Base-by-base conservation (phyloP, 2,113 vertebrate species). In the Trogon surrucura region DNA sequence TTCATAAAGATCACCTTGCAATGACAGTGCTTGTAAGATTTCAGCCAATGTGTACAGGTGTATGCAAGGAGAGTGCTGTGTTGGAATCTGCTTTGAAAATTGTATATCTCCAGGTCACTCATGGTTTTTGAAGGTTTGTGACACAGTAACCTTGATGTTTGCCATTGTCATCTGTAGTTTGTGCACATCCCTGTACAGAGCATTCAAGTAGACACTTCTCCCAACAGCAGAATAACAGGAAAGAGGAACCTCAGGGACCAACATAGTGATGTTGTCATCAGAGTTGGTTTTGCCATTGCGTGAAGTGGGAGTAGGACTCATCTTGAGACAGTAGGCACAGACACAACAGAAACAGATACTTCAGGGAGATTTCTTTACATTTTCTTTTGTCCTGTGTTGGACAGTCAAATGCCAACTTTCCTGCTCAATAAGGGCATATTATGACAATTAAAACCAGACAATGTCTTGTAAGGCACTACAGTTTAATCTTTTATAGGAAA, bases 1-100 rank as follows among this genome's bases (percentile, higher is more conserved):
- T 72, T 91, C 87, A 95, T 88, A 58, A 92, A 74, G 50, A 93
- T 92, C 90, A 56, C 51, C 88, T 91, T 88, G 48, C 47, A 88
- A 51, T 85, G 29, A 16, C 44, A 89, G 45, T 11, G 10, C 26
- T 96, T 79, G 48, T 51, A 95, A 94, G 41, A 81, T 38, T 84
- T 86, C 64, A 93, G n/a, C 30, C 60, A 57, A 30, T 67, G 38
- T 60, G 27, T 64, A 75, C 27, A 85, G 44, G 61, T 23, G 4
- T n/a, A 66, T 17, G 11, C 20, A 61, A 77, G 56, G 11, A 57
- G 50, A 62, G 14, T 13, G 14, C 4, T 71, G 56, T 30, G 36
- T 3, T 53, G 32, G 69, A 81, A 87, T 75, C 10, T 69, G 22
- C 7, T 92, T 89, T 69, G 32, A 86, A 41, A 27, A 45, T 29